A percentile compares a stretch with the other conserved stretches of the same genome.
phyloP scores from a whole-genome alignment of 2,888 invertebrate species.

The Nomada goodeniana region DNA sequence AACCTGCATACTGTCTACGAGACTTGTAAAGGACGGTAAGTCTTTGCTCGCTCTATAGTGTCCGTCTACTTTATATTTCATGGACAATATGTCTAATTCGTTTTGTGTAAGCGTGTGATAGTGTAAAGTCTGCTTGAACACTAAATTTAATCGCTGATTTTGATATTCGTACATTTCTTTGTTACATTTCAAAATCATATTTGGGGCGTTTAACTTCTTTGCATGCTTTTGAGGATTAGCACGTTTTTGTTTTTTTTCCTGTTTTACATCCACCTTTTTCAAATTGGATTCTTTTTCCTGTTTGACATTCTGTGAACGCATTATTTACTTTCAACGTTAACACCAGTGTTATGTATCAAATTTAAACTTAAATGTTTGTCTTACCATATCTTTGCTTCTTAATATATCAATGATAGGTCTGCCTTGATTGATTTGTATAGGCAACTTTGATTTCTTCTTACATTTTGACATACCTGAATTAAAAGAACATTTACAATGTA shows the following conservation, averaged over 20 bases:
- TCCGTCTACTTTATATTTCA: slow-evolving; percentile 56
- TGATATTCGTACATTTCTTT: slow-evolving; percentile 20
- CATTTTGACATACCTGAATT: slow-evolving; percentile 4
- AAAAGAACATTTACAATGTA: background rate
- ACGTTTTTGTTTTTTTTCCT: background rate
- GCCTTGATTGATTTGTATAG: background rate
- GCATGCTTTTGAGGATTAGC: background rate
- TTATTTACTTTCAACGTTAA: background rate
- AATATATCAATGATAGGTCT: background rate
- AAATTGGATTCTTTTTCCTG: background rate
- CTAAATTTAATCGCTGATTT: background rate
- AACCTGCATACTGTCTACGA: background rate
- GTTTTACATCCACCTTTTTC: background rate
- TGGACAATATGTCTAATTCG: slow-evolving; percentile 38
- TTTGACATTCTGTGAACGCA: slow-evolving; percentile 12
- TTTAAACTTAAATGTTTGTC: background rate
- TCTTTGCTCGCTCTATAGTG: slow-evolving; percentile 38
- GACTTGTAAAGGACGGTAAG: slow-evolving; percentile 6
- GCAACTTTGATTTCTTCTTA: background rate
- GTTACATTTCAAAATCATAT: background rate
- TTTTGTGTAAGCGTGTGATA: slow-evolving; percentile 29
- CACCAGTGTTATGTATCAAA: background rate
- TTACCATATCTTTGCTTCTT: slow-evolving; percentile 4
- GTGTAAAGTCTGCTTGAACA: slow-evolving; percentile 11
- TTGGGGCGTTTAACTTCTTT: background rate